Base-by-base conservation (phyloP, 1,140 invertebrate genomes). In the Pogonognathellus flavescens region DNA sequence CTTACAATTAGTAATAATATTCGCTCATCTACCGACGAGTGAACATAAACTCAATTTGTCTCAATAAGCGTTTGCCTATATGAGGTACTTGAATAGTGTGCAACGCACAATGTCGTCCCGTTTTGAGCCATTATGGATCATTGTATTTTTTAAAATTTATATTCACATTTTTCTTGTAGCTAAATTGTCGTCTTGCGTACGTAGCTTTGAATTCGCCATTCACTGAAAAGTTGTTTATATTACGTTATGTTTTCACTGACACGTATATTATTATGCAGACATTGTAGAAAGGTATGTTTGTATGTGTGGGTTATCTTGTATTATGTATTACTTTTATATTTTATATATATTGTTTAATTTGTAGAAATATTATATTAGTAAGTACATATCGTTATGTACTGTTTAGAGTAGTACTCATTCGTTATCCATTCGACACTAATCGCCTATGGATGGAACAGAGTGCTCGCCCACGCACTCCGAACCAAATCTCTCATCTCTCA, bases 301-400 rank as follows among this genome's bases (percentile, higher is more conserved):
- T 57, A 57, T 57, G 53, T 57, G 53, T 57, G 31, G 11, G n/a
- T 57, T 57, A 57, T 13, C 8, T 31, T 50, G 70, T 76, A 76
- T 70, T 70, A 31, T 70, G 18, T 25, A 25, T 66, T 66, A 66
- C 25, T 66, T 66, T 25, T 25, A 25, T 66, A 66, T 13, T 66
- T 66, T 76, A 70, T 70, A 70, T 76, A 76, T 49, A 41, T 76
- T n/a, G 70, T 76, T 49, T 18, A 18, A 76, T 76, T 41, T 76
- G 18, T 76, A 76, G 41, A 49, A 16, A 20, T 62, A 62, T n/a
- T n/a, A n/a, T n/a, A 62, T 13, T 20, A 10, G 59, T 62, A 62
- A n/a, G 16, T 62, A 10, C 14, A 20, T 62, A 3, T 20, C 59
- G 53, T 16, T 55, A 11, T 55, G 53, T 16, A 55, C 11, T 55